phyloP scores from a whole-genome alignment of 2,888 invertebrate genomes.

The Oasisia sp. region DNA sequence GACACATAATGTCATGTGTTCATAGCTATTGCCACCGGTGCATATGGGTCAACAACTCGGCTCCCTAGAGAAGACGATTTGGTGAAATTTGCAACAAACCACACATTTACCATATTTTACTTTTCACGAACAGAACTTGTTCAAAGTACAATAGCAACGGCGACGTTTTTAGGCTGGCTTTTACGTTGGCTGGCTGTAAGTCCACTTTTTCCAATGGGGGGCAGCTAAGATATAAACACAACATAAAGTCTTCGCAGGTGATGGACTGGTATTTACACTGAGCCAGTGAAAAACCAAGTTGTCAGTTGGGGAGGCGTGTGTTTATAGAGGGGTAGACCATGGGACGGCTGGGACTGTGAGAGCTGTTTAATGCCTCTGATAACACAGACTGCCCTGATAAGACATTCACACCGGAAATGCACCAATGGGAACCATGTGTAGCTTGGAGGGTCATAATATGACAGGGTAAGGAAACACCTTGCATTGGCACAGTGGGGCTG shows the following conservation, averaged over 20 bases:
- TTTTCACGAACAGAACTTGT: no score
- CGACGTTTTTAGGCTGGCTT: no score
- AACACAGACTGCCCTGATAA: background rate
- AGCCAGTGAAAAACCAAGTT: background rate
- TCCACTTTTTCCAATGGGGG: background rate
- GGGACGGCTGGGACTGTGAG: background rate
- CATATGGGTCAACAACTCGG: no score
- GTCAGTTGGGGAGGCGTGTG: background rate
- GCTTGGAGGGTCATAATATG: background rate
- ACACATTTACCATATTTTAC: no score
- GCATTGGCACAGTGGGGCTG: background rate
- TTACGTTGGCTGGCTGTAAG: no score
- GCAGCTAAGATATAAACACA: background rate
- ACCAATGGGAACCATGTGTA: slow-evolving; percentile 12
- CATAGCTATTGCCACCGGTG: no score
- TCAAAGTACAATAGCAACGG: no score
- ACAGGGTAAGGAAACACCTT: background rate
- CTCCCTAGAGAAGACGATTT: no score
- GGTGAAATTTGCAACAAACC: no score
- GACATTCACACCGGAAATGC: background rate
- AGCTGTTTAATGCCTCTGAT: background rate
- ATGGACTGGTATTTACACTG: background rate
- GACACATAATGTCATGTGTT: no score
- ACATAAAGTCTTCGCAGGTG: background rate
- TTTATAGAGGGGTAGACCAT: background rate